A percentile compares a stretch with the other conserved stretches of the same genome.
These are phyloP conservation scores for Mustela nigripes DNA, from an alignment of 2,113 vertebrate species.

Conservation along the genomic window DNA sequence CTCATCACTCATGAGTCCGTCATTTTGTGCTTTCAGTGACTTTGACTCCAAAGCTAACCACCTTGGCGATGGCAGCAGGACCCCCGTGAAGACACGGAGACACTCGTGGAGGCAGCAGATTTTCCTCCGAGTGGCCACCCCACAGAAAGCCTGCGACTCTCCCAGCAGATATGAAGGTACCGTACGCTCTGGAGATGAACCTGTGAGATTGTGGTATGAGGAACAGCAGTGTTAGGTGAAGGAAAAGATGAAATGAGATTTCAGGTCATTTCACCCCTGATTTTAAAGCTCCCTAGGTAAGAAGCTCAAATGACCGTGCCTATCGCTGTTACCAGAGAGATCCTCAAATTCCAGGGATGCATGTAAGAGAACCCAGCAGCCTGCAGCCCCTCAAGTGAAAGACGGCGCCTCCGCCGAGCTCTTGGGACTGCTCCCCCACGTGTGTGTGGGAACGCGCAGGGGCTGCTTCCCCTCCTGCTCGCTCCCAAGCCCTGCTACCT, in stretches of 20 bases:
- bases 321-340: background rate
- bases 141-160: conserved; percentile 94
- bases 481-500: background rate
- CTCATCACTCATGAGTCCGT: background rate
- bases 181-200: background rate
- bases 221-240: background rate
- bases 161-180: conserved; percentile 91
- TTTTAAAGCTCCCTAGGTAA: background rate
- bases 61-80: conserved; percentile 74
- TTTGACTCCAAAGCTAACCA: conserved; percentile 90
- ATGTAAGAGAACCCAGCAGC: background rate
- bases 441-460: rapidly evolving
- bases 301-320: background rate
- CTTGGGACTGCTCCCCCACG: too few species aligned
- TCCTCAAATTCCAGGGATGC: background rate
- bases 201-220: rapidly evolving
- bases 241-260: background rate
- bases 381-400: background rate
- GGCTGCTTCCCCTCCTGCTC: background rate
- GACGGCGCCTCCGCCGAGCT: background rate
- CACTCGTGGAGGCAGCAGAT: conserved; percentile 99
- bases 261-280: too few species aligned
- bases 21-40: conserved; percentile 88
- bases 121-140: conserved; percentile 98
- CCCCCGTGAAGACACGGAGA: conserved; percentile 91